phyloP scores from a whole-genome alignment of 2,797 vertebrate species.

The Aulostomus chinensis region DNA sequence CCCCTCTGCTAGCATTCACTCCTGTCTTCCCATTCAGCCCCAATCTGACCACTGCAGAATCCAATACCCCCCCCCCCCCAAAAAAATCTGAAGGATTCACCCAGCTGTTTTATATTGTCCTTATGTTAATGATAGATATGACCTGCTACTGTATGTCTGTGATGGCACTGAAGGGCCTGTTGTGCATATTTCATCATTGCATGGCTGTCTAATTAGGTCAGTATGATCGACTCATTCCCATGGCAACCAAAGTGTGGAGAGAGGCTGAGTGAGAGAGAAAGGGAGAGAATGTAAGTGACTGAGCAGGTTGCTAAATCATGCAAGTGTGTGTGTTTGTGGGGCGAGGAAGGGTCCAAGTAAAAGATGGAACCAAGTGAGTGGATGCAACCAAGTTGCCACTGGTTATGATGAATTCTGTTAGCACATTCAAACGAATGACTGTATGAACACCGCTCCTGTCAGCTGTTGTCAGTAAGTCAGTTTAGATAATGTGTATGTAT shows the following conservation, averaged over 20 bases:
- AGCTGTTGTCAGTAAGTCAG: slow-evolving; percentile 28
- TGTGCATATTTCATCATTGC: slow-evolving; percentile 78
- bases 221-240: slow-evolving; percentile 73
- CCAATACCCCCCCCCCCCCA: slow-evolving; percentile 1
- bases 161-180: slow-evolving; percentile 38
- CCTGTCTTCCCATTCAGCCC: slow-evolving; percentile 16
- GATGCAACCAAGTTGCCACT: slow-evolving; percentile 34
- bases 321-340: slow-evolving; percentile 52
- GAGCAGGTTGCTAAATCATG: slow-evolving; percentile 52
- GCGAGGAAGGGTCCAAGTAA: too few relatives aligned
- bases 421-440: slow-evolving; percentile 37
- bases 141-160: slow-evolving; percentile 47
- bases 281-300: slow-evolving; percentile 33
- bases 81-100: slow-evolving; percentile 8
- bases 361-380: slow-evolving; percentile 9
- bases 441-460: slow-evolving; percentile 12
- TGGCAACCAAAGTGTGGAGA: slow-evolving; percentile 69
- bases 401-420: slow-evolving; percentile 59
- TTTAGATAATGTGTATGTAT: slow-evolving; percentile 20
- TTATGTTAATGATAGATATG: slow-evolving; percentile 32
- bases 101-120: slow-evolving; percentile 34
- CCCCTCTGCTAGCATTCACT: slow-evolving; percentile 8
- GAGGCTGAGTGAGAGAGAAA: slow-evolving; percentile 6
- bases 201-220: slow-evolving; percentile 81
- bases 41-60: slow-evolving; percentile 18